These are phyloP conservation scores for Dasyornis broadbenti DNA, from an alignment of 2,113 vertebrate species.

Conservation along the genomic window DNA sequence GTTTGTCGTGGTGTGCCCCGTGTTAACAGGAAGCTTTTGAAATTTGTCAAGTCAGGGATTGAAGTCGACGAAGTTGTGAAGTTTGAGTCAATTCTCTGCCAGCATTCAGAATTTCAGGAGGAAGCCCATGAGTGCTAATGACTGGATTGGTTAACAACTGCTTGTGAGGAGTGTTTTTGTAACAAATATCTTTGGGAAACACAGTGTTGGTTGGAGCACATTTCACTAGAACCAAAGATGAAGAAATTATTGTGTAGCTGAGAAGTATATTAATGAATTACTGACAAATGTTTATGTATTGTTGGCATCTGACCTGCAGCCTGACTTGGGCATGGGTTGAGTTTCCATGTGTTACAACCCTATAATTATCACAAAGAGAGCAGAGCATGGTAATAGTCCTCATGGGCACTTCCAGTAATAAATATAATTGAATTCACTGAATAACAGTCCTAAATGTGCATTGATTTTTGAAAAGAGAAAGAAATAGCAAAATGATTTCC, in stretches of 20 bases:
- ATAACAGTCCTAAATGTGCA: not conserved
- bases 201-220: not conserved
- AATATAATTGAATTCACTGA: not conserved
- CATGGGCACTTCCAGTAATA: not conserved
- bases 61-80: not conserved
- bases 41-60: not conserved
- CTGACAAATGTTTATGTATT: not conserved
- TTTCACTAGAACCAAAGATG: not conserved
- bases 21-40: not conserved
- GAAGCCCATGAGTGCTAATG: not conserved
- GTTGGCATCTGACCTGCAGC: not conserved
- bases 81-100: not conserved
- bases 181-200: not conserved
- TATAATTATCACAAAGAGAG: not conserved
- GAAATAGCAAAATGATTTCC: not conserved
- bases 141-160: not conserved
- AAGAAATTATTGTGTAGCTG: not conserved
- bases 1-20: not conserved
- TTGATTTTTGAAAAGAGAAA: not conserved
- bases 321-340: not conserved
- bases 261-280: not conserved
- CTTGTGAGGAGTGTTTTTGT: not conserved
- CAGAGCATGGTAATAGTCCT: not conserved
- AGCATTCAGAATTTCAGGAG: not conserved
- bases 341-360: not conserved